Base-by-base conservation (phyloP, 2,888 invertebrate genomes). In the Netelia melanura region DNA sequence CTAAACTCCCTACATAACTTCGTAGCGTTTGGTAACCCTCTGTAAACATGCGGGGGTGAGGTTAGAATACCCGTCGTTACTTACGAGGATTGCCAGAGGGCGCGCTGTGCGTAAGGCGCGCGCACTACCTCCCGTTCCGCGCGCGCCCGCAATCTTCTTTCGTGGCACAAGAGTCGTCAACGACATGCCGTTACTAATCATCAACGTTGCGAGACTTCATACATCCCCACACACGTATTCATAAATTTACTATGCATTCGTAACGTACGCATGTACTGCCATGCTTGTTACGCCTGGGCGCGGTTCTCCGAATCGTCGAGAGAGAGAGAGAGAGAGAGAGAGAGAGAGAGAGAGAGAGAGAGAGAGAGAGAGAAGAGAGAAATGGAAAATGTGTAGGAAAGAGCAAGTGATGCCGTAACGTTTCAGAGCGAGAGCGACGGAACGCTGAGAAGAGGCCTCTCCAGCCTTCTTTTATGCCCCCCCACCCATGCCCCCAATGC, bases 371-470 rank as follows among this genome's bases (percentile, higher is more conserved):
- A 71, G 65, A 17, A 21, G 65, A 23, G 11, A 79, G 74, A 74
- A 65, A 83, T 67, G 65, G 71, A 43, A 56, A 23, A 21, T 48
- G 48, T 48, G 14, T 14, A 48, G 48, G 48, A 48, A 48, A 48
- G 48, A 48, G 48, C 48, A 48, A 48, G 56, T 54, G 38, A 65
- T 56, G 25, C 25, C 58, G 17, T 52, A 17, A 70, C 52, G 44
- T 43, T 38, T 43, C 68, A 68, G 14, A 14, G 14, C 23, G 65
- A 68, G 77, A 77, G 67, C 43, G 56, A 44, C 38, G n/a, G 38
- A 43, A 71, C 54, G 48, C 74, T 61, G 38, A 11, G 38, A 84
- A 87, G 87, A 86, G 87, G 79, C 86, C 86, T 87, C 85, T 86
- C 87, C 75, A 86, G 85, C 81, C 85, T 70, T 83, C 85, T 67